Evolutionary conservation across 2,113 vertebrate species (phyloP).

Genomic region (Carassius auratus): DNA sequence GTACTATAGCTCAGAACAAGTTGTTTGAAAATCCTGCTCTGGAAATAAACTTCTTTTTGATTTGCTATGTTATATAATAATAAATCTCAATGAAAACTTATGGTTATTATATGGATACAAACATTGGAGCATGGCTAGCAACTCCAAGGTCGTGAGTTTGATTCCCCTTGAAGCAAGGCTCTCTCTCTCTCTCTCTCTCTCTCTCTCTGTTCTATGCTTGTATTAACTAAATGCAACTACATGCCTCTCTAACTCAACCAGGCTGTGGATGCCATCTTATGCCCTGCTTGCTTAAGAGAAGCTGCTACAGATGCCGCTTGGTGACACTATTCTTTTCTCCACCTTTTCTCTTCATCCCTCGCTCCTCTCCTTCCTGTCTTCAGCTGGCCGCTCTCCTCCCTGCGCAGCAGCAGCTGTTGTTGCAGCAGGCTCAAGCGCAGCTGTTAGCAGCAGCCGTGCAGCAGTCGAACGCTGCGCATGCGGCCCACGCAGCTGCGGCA

Average conservation of each 20-base stretch:
- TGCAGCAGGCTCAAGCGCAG: constrained; percentile 90
- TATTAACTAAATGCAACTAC: neutral
- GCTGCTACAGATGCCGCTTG: neutral
- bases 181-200: neutral
- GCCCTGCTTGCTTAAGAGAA: neutral
- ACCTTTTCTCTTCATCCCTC: constrained; percentile 59
- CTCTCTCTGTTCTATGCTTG: neutral
- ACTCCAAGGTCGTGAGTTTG: no score
- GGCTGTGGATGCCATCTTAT: neutral
- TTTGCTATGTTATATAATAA: neutral
- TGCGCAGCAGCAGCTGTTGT: constrained; percentile 87
- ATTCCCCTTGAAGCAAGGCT: no score
- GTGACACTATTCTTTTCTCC: constrained; percentile 47
- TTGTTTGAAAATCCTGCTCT: neutral
- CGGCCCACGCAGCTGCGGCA: constrained; percentile 72
- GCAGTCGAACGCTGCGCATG: constrained; percentile 83
- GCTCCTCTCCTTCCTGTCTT: constrained; percentile 79
- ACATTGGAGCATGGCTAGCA: no score
- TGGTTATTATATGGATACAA: neutral
- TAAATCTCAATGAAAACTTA: neutral
- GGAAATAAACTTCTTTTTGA: neutral
- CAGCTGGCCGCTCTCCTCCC: constrained; percentile 88
- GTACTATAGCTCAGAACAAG: neutral
- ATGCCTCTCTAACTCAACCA: neutral
- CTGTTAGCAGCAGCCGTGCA: constrained; percentile 87